These are phyloP conservation scores for Dicentrarchus labrax DNA, from an alignment of 2,113 vertebrate species.

Conservation along the genomic window DNA sequence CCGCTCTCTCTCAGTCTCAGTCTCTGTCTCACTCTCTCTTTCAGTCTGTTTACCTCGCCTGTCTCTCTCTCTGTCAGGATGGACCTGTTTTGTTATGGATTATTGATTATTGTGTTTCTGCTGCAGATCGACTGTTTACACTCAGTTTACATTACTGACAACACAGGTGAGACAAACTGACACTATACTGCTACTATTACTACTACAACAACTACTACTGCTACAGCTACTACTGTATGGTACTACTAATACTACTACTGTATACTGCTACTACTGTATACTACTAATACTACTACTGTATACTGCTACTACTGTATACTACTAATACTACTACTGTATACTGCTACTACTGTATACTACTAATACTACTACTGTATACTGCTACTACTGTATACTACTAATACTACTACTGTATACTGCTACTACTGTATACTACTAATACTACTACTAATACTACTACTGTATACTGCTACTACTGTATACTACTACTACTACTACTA, in stretches of 20 bases:
- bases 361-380: too few relatives aligned
- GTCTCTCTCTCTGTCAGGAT: constrained; percentile 50
- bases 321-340: too few relatives aligned
- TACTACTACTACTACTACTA: too few relatives aligned
- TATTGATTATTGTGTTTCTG: constrained; percentile 52
- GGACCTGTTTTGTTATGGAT: constrained; percentile 50
- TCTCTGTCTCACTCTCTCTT: not conserved
- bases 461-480: too few relatives aligned
- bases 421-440: not conserved
- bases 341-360: not conserved
- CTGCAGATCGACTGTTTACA: constrained; percentile 31
- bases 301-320: too few relatives aligned
- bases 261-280: too few relatives aligned
- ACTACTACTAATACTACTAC: not conserved
- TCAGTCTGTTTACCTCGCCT: not conserved
- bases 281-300: too few relatives aligned
- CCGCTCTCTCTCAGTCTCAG: not conserved
- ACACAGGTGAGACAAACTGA: constrained; percentile 59
- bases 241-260: not conserved
- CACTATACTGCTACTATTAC: not conserved
- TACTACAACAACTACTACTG: not conserved
- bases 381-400: too few relatives aligned
- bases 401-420: not conserved
- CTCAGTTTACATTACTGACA: constrained; percentile 41
- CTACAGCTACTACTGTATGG: not conserved